Conservation (phyloP, 2,113 vertebrate species). For the Neogobius melanostomus region DNA sequence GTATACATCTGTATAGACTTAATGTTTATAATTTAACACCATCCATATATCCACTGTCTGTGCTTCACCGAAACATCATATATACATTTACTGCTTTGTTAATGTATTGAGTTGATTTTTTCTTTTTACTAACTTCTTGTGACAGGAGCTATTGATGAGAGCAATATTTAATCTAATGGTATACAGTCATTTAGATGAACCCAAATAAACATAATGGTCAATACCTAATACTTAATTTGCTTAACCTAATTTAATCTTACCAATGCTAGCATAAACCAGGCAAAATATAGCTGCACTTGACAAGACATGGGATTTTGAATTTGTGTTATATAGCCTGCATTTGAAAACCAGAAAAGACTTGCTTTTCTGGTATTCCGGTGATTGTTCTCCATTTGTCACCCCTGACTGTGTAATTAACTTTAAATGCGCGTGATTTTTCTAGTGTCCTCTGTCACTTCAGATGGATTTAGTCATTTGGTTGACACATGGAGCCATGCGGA, state of each 20-base stretch:
- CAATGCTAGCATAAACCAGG: neutral
- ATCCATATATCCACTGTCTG: no score
- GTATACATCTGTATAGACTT: neutral
- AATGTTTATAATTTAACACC: neutral
- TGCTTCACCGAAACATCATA: no score
- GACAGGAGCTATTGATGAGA: neutral
- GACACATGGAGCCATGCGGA: conserved; percentile 29
- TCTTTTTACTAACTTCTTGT: neutral
- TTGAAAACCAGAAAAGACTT: neutral
- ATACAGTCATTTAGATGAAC: no score
- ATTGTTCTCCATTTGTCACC: conserved; percentile 6
- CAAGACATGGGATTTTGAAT: neutral
- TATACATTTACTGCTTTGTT: no score
- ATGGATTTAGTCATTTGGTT: conserved; percentile 46
- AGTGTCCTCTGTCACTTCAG: conserved; percentile 37
- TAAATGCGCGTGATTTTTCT: conserved; percentile 17
- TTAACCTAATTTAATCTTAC: neutral
- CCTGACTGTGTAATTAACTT: conserved; percentile 24
- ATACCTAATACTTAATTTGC: no score
- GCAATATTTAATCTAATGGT: neutral
- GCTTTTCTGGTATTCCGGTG: neutral
- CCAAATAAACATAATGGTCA: no score
- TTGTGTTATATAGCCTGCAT: no score
- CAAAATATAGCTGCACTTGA: no score
- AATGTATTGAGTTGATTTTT: no score